These are phyloP conservation scores for Sogatella furcifera DNA, from an alignment of 1,140 invertebrate species.

Conservation along the genomic window DNA sequence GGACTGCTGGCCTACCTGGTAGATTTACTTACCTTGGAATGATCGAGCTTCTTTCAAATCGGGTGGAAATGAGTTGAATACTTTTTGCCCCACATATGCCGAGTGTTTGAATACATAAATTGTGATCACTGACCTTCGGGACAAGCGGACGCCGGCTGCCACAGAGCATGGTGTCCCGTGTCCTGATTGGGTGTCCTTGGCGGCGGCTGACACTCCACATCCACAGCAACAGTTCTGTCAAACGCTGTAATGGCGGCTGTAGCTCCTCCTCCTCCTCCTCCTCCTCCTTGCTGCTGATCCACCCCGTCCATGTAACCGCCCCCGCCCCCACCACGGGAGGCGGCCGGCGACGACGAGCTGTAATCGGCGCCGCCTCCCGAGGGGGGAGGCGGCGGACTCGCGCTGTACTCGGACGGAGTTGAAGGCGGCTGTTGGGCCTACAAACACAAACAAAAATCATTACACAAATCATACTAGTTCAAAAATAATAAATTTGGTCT, in stretches of 20 bases:
- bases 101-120: no score
- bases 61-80: no score
- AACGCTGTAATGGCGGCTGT: constrained; percentile 13
- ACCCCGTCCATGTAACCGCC: background rate
- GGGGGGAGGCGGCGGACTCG: constrained; percentile 5
- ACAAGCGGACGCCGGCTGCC: constrained; percentile 30
- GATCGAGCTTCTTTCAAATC: no score
- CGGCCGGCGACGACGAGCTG: constrained; percentile 24
- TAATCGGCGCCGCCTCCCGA: background rate
- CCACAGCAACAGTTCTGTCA: constrained; percentile 31
- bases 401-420: background rate
- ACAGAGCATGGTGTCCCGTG: constrained; percentile 17
- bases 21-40: no score
- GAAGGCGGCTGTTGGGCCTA: background rate
- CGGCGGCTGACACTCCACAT: constrained; percentile 9
- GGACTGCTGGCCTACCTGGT: no score
- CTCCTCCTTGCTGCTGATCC: no score
- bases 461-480: no score
- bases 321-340: constrained; percentile 17
- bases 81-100: no score
- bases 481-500: no score
- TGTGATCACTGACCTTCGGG: constrained; percentile 33
- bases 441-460: no score
- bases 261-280: background rate
- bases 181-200: constrained; percentile 20